Percentiles rank a stretch among this genome's conserved stretches.
Conservation (phyloP, 2,888 invertebrate species). For the Merodon equestris region DNA sequence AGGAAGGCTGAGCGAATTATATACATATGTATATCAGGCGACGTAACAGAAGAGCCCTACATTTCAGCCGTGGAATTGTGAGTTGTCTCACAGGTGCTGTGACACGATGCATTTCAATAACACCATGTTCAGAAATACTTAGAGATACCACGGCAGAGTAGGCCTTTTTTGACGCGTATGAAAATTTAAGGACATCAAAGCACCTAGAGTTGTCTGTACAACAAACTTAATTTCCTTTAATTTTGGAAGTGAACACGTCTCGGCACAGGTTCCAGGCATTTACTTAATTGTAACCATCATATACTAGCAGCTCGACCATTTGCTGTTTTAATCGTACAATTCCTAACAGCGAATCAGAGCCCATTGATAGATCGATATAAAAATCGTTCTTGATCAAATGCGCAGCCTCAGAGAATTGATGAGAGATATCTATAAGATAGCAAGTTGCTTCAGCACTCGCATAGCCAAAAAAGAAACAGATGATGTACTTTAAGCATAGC, state of each 20-base stretch:
- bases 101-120: too few relatives aligned
- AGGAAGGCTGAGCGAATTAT: too few relatives aligned
- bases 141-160: too few relatives aligned
- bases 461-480: slow-evolving; percentile 17
- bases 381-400: slow-evolving; percentile 11
- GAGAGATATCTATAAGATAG: background rate
- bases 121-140: too few relatives aligned
- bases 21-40: too few relatives aligned
- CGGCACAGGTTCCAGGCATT: slow-evolving; percentile 6
- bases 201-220: too few relatives aligned
- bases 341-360: background rate
- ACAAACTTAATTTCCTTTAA: too few relatives aligned
- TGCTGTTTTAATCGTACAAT: background rate
- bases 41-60: too few relatives aligned
- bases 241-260: slow-evolving; percentile 2
- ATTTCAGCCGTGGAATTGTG: too few relatives aligned
- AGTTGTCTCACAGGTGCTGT: too few relatives aligned
- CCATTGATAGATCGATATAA: slow-evolving; percentile 3
- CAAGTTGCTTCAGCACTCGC: slow-evolving; percentile 20
- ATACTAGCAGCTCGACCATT: background rate
- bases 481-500: slow-evolving; percentile 8
- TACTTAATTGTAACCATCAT: background rate
- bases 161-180: too few relatives aligned
- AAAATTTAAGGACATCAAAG: too few relatives aligned
- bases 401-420: slow-evolving; percentile 4